phyloP scores from a whole-genome alignment of 2,888 invertebrate genomes.

The Eristalis arbustorum region DNA sequence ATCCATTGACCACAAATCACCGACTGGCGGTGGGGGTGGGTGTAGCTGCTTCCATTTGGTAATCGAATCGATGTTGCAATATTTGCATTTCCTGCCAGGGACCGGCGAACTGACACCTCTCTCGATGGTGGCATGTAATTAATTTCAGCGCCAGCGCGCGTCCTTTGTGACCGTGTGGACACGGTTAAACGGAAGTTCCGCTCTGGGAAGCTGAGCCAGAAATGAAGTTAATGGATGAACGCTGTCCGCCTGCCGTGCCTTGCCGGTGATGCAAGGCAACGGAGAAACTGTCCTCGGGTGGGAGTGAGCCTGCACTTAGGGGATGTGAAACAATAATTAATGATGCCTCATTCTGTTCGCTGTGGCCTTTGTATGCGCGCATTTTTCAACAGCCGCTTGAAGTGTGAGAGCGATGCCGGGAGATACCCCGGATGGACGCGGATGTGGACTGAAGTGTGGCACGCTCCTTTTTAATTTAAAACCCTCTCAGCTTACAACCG shows the following conservation, averaged over 20 bases:
- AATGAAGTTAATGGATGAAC: slow-evolving; percentile 62
- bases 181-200: slow-evolving; percentile 59
- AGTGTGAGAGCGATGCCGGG: slow-evolving; percentile 53
- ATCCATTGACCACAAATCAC: slow-evolving; percentile 66
- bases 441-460: slow-evolving; percentile 66
- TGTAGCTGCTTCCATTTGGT: slow-evolving; percentile 19
- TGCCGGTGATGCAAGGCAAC: background rate
- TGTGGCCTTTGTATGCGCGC: slow-evolving; percentile 63
- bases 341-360: slow-evolving; percentile 65
- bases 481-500: slow-evolving; percentile 51
- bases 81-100: slow-evolving; percentile 68
- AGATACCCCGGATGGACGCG: slow-evolving; percentile 56
- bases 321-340: slow-evolving; percentile 63
- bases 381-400: slow-evolving; percentile 54
- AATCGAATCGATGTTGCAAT: slow-evolving; percentile 46
- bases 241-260: slow-evolving; percentile 15
- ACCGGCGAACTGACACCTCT: slow-evolving; percentile 51
- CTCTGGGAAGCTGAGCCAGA: slow-evolving; percentile 49
- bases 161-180: background rate
- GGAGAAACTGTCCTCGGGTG: slow-evolving; percentile 4
- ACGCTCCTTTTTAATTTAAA: slow-evolving; percentile 67
- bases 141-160: slow-evolving; percentile 62
- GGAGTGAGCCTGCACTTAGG: slow-evolving; percentile 32
- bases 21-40: background rate
- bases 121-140: slow-evolving; percentile 60